phyloP scores from a whole-genome alignment of 1,140 invertebrate genomes.

The Calosoma granatense region DNA sequence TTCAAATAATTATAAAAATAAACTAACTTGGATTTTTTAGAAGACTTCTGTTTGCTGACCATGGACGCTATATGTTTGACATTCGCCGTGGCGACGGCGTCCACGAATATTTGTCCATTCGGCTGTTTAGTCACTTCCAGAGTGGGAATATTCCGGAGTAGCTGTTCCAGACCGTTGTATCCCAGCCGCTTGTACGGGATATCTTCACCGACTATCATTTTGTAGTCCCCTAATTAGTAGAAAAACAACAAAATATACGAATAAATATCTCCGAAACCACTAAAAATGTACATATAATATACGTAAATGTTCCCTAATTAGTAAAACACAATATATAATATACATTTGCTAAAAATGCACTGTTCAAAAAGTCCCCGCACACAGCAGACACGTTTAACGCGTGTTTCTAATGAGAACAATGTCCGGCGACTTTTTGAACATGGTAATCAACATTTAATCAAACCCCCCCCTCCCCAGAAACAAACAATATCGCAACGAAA shows the following conservation, averaged over 20 bases:
- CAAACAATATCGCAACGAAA: no score
- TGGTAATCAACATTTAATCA: neutral
- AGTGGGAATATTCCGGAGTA: slow-evolving; percentile 42
- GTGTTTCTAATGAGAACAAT: no score
- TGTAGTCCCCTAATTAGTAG: slow-evolving; percentile 41
- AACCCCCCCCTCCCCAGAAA: no score
- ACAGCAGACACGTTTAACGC: no score
- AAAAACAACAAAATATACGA: neutral
- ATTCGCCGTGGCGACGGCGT: slow-evolving; percentile 40
- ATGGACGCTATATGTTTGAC: slow-evolving; percentile 47
- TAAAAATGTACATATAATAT: no score
- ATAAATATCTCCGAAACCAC: neutral
- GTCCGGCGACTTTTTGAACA: neutral
- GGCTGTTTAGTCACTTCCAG: slow-evolving; percentile 34
- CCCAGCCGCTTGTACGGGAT: slow-evolving; percentile 49
- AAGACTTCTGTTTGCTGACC: slow-evolving; percentile 44
- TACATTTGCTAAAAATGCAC: no score
- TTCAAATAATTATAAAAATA: neutral
- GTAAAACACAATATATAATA: no score
- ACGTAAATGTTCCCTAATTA: no score
- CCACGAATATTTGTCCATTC: slow-evolving; percentile 40
- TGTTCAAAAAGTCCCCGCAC: no score
- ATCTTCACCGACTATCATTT: slow-evolving; percentile 40
- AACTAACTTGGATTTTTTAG: slow-evolving; percentile 17
- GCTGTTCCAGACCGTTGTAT: slow-evolving; percentile 40